Conservation (phyloP, 1,140 invertebrate species). For the Dolichoris vasculosae region DNA sequence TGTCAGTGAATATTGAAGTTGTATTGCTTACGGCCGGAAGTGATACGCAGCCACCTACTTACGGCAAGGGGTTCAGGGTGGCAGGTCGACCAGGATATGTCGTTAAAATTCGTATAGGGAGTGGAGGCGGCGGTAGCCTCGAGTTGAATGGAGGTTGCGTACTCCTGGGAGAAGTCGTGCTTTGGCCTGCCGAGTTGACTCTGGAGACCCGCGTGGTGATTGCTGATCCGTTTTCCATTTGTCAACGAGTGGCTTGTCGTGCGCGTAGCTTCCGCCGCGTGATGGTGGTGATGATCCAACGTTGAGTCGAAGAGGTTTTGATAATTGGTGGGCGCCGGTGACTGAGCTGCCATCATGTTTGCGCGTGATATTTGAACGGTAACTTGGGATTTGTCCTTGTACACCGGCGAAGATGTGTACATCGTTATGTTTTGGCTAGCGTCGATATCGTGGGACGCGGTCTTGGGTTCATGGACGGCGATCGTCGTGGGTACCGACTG, state of each 20-base stretch:
- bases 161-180: slow-evolving; percentile 64
- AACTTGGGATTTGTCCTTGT: slow-evolving; percentile 65
- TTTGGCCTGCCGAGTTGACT: slow-evolving; percentile 60
- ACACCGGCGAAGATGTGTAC: slow-evolving; percentile 61
- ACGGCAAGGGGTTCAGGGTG: slow-evolving; percentile 72
- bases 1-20: slow-evolving; percentile 76
- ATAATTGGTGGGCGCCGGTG: slow-evolving; percentile 54
- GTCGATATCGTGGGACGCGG: slow-evolving; percentile 62
- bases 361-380: slow-evolving; percentile 62
- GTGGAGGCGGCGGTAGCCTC: slow-evolving; percentile 68
- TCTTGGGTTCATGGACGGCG: slow-evolving; percentile 60
- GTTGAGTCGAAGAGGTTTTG: slow-evolving; percentile 63
- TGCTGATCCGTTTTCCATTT: slow-evolving; percentile 67
- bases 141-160: slow-evolving; percentile 66
- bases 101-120: slow-evolving; percentile 68
- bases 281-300: slow-evolving; percentile 55
- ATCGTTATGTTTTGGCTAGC: slow-evolving; percentile 55
- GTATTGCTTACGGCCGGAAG: slow-evolving; percentile 73
- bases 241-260: slow-evolving; percentile 54
- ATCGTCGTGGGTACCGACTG: slow-evolving; percentile 45
- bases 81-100: slow-evolving; percentile 71
- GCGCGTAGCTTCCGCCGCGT: slow-evolving; percentile 40
- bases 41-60: slow-evolving; percentile 71
- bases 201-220: slow-evolving; percentile 56
- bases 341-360: slow-evolving; percentile 56